Percentiles rank a stretch among this genome's conserved stretches.
phyloP scores from a whole-genome alignment of 2,797 vertebrate genomes.

The Meda fulgida region DNA sequence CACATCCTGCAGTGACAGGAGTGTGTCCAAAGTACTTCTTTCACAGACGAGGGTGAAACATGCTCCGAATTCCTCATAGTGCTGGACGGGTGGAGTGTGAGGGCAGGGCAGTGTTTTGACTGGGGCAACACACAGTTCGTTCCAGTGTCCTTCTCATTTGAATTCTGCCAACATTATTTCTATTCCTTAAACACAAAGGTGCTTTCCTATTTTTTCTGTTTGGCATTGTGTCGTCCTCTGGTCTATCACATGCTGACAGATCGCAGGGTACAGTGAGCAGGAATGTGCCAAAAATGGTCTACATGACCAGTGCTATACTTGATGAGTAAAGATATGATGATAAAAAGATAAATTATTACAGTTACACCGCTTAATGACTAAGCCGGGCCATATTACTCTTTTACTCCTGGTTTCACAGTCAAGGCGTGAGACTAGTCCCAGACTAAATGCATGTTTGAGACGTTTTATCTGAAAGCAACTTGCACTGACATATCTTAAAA shows the following conservation, averaged over 20 bases:
- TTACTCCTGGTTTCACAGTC: no score
- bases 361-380: not conserved
- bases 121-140: constrained; percentile 55
- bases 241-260: constrained; percentile 21
- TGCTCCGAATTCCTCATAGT: constrained; percentile 78
- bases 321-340: not conserved
- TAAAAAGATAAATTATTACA: not conserved
- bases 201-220: not conserved
- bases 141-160: not conserved
- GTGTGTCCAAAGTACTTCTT: constrained; percentile 63
- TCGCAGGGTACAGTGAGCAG: not conserved
- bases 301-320: not conserved
- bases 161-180: not conserved
- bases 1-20: constrained; percentile 63
- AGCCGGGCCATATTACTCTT: no score
- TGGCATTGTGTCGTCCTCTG: not conserved
- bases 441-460: no score
- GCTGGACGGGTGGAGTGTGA: constrained; percentile 48
- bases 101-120: constrained; percentile 59
- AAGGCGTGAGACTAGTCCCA: no score
- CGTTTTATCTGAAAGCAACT: no score
- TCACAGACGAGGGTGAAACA: constrained; percentile 74
- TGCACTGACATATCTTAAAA: no score
- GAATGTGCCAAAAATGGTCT: not conserved
- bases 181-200: not conserved